Conservation (phyloP, 2,113 vertebrate species). For the Pongo pygmaeus region DNA sequence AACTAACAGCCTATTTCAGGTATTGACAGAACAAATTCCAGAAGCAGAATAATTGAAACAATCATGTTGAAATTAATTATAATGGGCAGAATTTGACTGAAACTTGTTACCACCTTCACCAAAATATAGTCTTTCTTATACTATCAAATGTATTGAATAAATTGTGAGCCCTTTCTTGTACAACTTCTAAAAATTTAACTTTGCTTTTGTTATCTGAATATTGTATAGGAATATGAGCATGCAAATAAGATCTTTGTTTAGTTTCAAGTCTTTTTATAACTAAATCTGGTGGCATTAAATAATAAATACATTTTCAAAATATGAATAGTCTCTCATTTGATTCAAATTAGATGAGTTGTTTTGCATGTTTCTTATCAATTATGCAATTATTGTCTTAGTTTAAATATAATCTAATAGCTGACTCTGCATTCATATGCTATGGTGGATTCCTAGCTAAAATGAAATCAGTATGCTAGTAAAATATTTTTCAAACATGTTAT, state of each 20-base stretch:
- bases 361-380: not conserved
- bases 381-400: conserved; percentile 38
- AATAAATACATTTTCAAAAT: conserved; percentile 6
- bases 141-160: not conserved
- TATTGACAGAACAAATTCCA: not conserved
- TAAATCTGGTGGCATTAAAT: not conserved
- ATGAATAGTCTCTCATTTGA: conserved; percentile 23
- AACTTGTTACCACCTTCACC: not conserved
- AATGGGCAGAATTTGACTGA: not conserved
- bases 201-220: not conserved
- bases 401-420: conserved; percentile 30
- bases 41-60: not conserved
- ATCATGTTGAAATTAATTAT: not conserved
- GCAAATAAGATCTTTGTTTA: conserved; percentile 27
- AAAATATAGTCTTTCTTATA: not conserved
- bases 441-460: not conserved
- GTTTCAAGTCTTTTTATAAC: not conserved
- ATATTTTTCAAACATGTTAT: not conserved
- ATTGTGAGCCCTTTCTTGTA: not conserved
- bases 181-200: conserved; percentile 9
- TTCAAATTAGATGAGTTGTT: conserved; percentile 54
- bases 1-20: not conserved
- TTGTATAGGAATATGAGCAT: not conserved
- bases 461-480: not conserved
- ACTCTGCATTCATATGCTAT: not conserved